Evolutionary conservation across 2,113 vertebrate species (phyloP).

Genomic region (Patagioenas fasciata): DNA sequence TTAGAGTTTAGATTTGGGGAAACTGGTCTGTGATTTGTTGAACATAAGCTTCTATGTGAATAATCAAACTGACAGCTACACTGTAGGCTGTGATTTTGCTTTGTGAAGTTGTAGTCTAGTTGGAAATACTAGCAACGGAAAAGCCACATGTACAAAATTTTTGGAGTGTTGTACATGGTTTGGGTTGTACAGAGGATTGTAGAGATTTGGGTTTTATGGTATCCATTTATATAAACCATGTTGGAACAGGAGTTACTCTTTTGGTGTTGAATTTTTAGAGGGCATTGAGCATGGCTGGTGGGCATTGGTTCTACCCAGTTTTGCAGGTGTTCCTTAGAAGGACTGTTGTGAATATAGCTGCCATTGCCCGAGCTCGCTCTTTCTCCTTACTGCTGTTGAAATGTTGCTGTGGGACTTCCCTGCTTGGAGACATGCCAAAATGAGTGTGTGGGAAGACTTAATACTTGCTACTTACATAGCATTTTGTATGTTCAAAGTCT

Average conservation of each 20-base stretch:
- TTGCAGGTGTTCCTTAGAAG: neutral
- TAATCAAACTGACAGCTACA: neutral
- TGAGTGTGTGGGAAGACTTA: slow-evolving; percentile 64
- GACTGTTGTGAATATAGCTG: neutral
- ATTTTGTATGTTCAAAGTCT: slow-evolving; percentile 50
- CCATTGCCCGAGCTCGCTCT: neutral
- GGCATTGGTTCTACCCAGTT: neutral
- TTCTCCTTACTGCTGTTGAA: slow-evolving; percentile 47
- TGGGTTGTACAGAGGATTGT: neutral
- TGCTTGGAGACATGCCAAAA: slow-evolving; percentile 53
- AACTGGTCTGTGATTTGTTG: neutral
- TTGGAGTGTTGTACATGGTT: neutral
- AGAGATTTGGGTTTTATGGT: neutral
- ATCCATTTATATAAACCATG: neutral
- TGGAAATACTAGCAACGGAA: neutral
- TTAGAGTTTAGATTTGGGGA: neutral
- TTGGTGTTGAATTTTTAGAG: neutral
- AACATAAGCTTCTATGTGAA: neutral
- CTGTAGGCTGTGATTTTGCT: neutral
- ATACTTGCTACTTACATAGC: slow-evolving; percentile 55
- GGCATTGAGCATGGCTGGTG: neutral
- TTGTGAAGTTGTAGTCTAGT: neutral
- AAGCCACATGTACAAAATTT: neutral
- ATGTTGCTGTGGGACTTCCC: slow-evolving; percentile 55
- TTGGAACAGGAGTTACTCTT: neutral